Percentiles rank a stretch among this genome's conserved stretches.
These are phyloP conservation scores for Oreocharis arfaki DNA, from an alignment of 2,113 vertebrate genomes.

Conservation along the genomic window DNA sequence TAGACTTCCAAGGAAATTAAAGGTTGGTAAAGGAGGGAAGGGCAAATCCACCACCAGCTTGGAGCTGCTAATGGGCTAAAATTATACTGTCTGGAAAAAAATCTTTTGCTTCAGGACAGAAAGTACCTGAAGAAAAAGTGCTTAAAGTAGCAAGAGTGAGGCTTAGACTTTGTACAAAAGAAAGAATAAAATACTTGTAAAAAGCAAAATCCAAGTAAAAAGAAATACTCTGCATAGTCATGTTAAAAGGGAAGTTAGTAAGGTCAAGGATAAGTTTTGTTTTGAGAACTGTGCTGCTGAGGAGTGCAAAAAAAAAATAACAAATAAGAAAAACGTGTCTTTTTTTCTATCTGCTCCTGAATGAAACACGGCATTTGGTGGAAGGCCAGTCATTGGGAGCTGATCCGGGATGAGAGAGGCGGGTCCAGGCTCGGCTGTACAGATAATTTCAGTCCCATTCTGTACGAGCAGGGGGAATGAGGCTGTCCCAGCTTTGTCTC, in stretches of 20 bases:
- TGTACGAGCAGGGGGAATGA: not conserved
- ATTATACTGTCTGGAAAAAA: not conserved
- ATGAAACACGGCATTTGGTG: not conserved
- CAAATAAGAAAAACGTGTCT: not conserved
- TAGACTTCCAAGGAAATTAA: no score
- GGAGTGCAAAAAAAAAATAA: not conserved
- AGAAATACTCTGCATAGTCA: not conserved
- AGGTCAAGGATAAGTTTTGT: not conserved
- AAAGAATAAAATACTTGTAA: not conserved
- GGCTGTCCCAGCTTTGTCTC: not conserved
- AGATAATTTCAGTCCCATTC: not conserved
- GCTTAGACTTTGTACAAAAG: not conserved
- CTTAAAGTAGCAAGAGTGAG: not conserved
- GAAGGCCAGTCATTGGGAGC: not conserved
- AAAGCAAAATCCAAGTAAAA: not conserved
- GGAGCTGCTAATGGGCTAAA: not conserved
- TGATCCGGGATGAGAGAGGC: not conserved
- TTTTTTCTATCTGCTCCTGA: not conserved
- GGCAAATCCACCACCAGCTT: not conserved
- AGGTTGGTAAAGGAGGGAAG: not conserved
- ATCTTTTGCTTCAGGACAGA: not conserved
- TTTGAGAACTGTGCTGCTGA: not conserved
- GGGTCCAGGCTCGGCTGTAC: not conserved
- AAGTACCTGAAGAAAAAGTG: not conserved
- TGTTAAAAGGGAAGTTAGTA: not conserved